Base-by-base conservation (phyloP, 2,797 vertebrate species). In the Danio choprae region DNA sequence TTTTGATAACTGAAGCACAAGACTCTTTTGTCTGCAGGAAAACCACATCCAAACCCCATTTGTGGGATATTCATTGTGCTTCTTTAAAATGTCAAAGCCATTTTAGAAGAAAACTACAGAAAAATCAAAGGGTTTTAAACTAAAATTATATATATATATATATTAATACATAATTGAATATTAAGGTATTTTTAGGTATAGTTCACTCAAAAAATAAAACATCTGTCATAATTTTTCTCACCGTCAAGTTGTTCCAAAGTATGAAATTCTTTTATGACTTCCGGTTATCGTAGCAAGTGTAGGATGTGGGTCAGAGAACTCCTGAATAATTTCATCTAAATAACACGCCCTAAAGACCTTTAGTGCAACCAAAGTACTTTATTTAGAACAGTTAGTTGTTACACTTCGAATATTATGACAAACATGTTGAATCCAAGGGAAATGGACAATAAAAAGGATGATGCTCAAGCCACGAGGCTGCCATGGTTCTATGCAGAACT, bases 1-100 rank as follows among this genome's bases (percentile, higher is more conserved):
- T 77, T 74, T 3, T 18, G 56, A 50, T 74, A 60, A 80, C 67
- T 50, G 4, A 58, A 43, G 11, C 72, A 53, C n/a, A 68, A 13
- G 29, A 40, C 50, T 50, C 7, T 40, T 59, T 13, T 44, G 6
- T 20, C 55, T 74, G 16, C 29, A 4, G 44, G 22, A 51, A 65
- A 7, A 81, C n/a, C 56, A 50, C 60, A 60, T 43, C 6, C 53
- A 46, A 46, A 55, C 68, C 7, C 11, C n/a, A 55, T 44, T 22
- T 41, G 59, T 41, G 7, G 5, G 6, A 58, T 62, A 48, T 16
- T 29, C 4, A 20, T n/a, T 20, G 36, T 41, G 38, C 51, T 41
- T 74, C 15, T 15, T 74, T 7, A 59, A 70, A 70, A 41, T 55
- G n/a, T 70, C 50, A 41, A 56, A 71, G 7, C 11, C 11, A 43